phyloP scores from a whole-genome alignment of 23 tunicate species.

The Oikopleura dioica region DNA sequence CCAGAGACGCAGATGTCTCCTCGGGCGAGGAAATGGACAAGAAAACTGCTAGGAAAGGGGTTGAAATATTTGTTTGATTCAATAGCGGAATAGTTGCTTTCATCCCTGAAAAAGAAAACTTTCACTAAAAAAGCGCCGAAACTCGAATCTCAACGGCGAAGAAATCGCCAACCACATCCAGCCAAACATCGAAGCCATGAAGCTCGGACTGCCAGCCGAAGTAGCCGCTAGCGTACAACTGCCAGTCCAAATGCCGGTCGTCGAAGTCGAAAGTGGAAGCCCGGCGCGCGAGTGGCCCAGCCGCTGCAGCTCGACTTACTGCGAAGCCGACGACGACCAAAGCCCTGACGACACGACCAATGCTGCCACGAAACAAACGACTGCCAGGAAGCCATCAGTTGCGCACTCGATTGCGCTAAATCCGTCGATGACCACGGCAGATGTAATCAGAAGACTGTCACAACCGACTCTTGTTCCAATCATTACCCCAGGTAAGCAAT shows the following conservation, averaged over 20 bases:
- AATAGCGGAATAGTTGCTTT: too few species aligned
- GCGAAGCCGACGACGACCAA: not conserved
- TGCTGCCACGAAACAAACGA: not conserved
- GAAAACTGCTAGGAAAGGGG: too few species aligned
- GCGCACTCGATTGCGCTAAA: not conserved
- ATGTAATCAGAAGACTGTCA: not conserved
- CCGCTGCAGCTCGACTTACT: not conserved
- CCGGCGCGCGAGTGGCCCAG: not conserved
- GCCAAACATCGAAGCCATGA: not conserved
- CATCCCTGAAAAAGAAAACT: too few species aligned
- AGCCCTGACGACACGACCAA: not conserved
- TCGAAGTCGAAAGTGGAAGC: not conserved
- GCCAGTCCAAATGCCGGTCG: not conserved
- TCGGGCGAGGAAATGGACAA: not conserved
- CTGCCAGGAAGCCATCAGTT: not conserved
- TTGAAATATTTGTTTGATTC: too few species aligned
- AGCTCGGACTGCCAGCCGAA: not conserved
- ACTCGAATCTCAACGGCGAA: not conserved
- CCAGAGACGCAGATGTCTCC: not conserved
- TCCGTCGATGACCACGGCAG: not conserved
- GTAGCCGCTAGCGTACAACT: too few species aligned
- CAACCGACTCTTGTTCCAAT: not conserved
- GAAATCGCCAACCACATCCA: not conserved
- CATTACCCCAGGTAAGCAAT: too few species aligned
- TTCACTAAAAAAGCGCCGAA: not conserved